Base-by-base conservation (phyloP, 2,113 vertebrate species). In the Colinus virginianus region DNA sequence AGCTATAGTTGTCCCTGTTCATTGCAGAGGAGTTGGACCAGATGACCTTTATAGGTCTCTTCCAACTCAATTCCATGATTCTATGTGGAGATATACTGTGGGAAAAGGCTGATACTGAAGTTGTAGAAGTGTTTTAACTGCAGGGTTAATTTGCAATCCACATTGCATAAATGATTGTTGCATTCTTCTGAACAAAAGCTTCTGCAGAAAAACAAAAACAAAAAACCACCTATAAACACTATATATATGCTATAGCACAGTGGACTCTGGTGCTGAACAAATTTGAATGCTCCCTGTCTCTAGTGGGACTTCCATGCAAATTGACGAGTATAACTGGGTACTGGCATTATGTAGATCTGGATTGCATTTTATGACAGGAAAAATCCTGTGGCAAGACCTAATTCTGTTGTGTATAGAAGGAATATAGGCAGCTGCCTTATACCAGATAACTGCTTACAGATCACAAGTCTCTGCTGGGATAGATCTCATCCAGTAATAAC, bases 71-170 rank as follows among this genome's bases (percentile, higher is more conserved):
- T 53, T 53, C 51, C 28, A 53, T 53, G 51, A 53, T 16, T 53
- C 14, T 48, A 2, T 46, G 21, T 45, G 59, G 55, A 82, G 36
- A 63, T 26, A 43, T 7, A 30, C 0, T 0, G 7, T 20, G 7
- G 40, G 51, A 38, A 86, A 77, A 72, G 48, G 72, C 7, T 61
- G 49, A 19, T 17, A 3, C 7, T 70, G 74, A n/a, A 6, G 21
- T 5, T 72, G 46, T 11, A 53, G 53, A 61, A 80, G 32, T 11
- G 85, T 62, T 92, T 76, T 74, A 38, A 38, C 55, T 66, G 49
- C 46, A 49, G 63, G 87, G 49, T 49, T 83, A 80, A 77, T 40
- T 8, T 34, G 18, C 48, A 49, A 71, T 55, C 36, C 62, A 18
- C 4, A 5, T 38, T 74, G 19, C 76, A 28, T 75, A 59, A 81